phyloP scores from a whole-genome alignment of 2,888 invertebrate genomes.

The Sialis fuliginosa region DNA sequence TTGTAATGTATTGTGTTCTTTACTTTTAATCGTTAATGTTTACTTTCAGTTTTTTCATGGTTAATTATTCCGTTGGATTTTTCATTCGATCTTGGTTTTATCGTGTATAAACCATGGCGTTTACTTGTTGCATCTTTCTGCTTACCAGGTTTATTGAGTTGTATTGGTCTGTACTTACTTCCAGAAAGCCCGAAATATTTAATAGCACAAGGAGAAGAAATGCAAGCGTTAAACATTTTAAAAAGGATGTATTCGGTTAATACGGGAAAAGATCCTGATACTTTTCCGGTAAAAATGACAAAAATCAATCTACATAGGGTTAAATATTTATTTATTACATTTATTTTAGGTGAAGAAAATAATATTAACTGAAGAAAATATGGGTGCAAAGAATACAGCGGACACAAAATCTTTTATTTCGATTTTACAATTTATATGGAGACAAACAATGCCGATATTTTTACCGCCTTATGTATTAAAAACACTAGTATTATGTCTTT shows the following conservation, averaged over 20 bases:
- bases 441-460: slow-evolving; percentile 23
- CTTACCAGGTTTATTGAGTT: slow-evolving; percentile 19
- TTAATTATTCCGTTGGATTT: slow-evolving; percentile 19
- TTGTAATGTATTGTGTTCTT: background rate
- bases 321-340: background rate
- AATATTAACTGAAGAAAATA: background rate
- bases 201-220: slow-evolving; percentile 17
- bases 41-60: slow-evolving; percentile 18
- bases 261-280: slow-evolving; percentile 16
- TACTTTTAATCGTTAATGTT: background rate
- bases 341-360: background rate
- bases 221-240: slow-evolving; percentile 20
- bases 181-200: slow-evolving; percentile 27
- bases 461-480: slow-evolving; percentile 17
- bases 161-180: slow-evolving; percentile 15
- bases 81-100: slow-evolving; percentile 26
- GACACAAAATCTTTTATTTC: background rate
- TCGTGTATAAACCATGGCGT: slow-evolving; percentile 22
- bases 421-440: slow-evolving; percentile 19
- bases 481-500: slow-evolving; percentile 21
- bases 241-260: slow-evolving; percentile 20
- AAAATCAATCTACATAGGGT: background rate
- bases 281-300: slow-evolving; percentile 17
- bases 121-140: slow-evolving; percentile 21
- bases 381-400: background rate